Percentiles rank a stretch among this genome's conserved stretches.
Conservation (phyloP, 2,888 invertebrate genomes). For the Dolichopus griseipennis region DNA sequence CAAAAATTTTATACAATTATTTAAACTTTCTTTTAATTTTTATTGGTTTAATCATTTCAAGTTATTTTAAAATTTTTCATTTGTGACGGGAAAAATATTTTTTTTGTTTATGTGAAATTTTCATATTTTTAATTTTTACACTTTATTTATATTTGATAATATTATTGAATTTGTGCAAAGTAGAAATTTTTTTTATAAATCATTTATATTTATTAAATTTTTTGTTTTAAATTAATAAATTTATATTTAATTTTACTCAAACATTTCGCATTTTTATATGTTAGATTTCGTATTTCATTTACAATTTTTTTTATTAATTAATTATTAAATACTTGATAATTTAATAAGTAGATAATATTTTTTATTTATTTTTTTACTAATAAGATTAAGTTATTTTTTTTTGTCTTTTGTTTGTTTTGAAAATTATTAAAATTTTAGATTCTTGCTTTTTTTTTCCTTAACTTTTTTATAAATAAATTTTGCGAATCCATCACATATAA, state of each 20-base stretch:
- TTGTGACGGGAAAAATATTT: neutral
- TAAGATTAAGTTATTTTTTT: conserved; percentile 1
- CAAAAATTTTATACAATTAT: neutral
- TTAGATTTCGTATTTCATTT: neutral
- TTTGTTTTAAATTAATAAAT: neutral
- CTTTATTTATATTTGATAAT: conserved; percentile 32
- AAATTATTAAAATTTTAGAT: neutral
- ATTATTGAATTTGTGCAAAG: conserved; percentile 24
- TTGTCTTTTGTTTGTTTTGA: neutral
- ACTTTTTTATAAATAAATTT: conserved; percentile 18
- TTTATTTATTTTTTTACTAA: neutral
- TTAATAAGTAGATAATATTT: too few relatives aligned
- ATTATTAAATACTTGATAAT: too few relatives aligned
- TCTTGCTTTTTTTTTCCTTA: neutral
- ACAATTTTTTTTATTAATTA: too few relatives aligned
- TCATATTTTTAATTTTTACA: neutral
- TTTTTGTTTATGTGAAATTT: neutral
- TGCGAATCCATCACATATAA: conserved; percentile 38
- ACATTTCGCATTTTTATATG: neutral
- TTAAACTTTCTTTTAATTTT: neutral
- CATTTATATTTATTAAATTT: neutral
- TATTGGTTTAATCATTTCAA: neutral
- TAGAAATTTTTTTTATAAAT: conserved; percentile 19
- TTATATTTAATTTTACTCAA: neutral
- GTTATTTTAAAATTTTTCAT: neutral